Percentiles rank a stretch among this genome's conserved stretches.
Evolutionary conservation across 1,140 invertebrate species (phyloP).

Genomic region (Augochlora pura): DNA sequence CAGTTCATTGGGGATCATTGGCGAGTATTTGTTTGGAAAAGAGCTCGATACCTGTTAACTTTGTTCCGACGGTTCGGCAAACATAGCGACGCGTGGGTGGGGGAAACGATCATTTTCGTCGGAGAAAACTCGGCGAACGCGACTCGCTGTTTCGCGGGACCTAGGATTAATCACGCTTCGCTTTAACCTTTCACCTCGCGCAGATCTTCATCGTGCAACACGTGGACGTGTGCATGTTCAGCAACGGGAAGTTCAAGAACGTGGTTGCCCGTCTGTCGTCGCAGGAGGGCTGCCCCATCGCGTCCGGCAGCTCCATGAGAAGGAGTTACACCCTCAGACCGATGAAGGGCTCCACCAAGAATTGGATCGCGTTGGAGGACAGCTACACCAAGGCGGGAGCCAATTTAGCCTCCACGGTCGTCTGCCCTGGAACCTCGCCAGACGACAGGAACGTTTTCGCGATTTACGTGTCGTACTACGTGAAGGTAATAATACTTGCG

Average conservation of each 20-base stretch:
- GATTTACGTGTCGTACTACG: conserved; percentile 94
- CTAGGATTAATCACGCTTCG: not conserved
- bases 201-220: conserved; percentile 95
- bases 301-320: conserved; percentile 83
- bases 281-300: conserved; percentile 84
- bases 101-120: conserved; percentile 3
- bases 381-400: conserved; percentile 86
- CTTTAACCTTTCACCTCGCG: too few relatives aligned
- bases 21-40: conserved; percentile 46
- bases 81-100: conserved; percentile 19
- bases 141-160: too few relatives aligned
- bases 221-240: conserved; percentile 99
- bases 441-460: conserved; percentile 92
- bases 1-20: too few relatives aligned
- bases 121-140: not conserved
- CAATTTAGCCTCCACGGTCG: conserved; percentile 86
- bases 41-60: conserved; percentile 41
- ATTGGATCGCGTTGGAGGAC: conserved; percentile 91
- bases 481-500: conserved; percentile 82
- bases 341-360: conserved; percentile 88
- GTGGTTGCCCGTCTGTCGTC: conserved; percentile 93
- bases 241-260: conserved; percentile 99
- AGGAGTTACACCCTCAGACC: conserved; percentile 85
- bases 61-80: conserved; percentile 28
- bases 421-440: conserved; percentile 81